phyloP scores from a whole-genome alignment of 2,888 invertebrate genomes.

The Chrysopilus asiliformis region DNA sequence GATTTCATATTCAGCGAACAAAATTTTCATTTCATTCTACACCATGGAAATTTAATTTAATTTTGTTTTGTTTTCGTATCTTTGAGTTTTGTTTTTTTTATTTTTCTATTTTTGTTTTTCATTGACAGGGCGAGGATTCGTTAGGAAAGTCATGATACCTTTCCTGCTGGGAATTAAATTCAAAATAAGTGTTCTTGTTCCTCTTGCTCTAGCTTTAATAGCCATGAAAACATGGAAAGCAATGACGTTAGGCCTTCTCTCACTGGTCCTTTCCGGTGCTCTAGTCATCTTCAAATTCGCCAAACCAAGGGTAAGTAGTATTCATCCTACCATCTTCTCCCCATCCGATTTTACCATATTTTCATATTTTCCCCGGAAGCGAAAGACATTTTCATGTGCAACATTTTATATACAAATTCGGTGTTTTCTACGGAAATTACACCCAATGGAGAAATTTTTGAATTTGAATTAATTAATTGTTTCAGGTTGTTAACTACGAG shows the following conservation, averaged over 20 bases:
- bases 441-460: constrained; percentile 4
- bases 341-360: no score
- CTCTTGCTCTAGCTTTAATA: constrained; percentile 65
- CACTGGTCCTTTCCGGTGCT: constrained; percentile 71
- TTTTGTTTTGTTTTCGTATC: no score
- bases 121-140: constrained; percentile 65
- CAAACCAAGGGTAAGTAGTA: constrained; percentile 53
- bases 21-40: no score
- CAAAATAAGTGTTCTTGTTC: constrained; percentile 72
- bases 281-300: constrained; percentile 77
- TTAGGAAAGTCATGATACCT: constrained; percentile 72
- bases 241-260: constrained; percentile 68
- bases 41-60: no score
- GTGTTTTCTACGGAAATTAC: no score
- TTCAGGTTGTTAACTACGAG: constrained; percentile 65
- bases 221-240: constrained; percentile 86
- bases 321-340: no score
- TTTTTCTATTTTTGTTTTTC: constrained; percentile 22
- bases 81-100: no score
- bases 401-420: no score
- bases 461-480: constrained; percentile 9
- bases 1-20: no score
- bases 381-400: no score
- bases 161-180: constrained; percentile 76
- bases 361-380: no score